Evolutionary conservation across 92 coral and sea anemone species (phyloP), one percentile per base, ranked within the genome.

Genomic region (Montipora capitata): DNA sequence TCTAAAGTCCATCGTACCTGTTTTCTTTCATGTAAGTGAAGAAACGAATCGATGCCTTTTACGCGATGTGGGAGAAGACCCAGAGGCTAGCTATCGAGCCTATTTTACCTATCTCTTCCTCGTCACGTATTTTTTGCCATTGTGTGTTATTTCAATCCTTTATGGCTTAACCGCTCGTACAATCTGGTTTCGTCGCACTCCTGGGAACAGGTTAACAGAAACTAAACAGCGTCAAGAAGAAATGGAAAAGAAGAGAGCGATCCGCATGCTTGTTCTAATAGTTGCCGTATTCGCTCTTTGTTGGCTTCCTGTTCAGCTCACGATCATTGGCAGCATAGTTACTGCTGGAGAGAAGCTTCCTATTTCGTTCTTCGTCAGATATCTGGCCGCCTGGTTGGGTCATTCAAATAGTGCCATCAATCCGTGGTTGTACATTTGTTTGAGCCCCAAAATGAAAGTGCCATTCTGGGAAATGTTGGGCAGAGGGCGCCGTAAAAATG

Each of bases 361-460:
- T 5, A 1, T 8, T 3, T 74, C 73, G 3, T 0, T 0, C 14
- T 10, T 17, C 12, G 84, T 9, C n/a, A 15, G 0, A 16, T 9
- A 13, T 27, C 27, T 48, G 70, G 35, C 73, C 40, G 14, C 7
- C 12, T 79, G 74, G 84, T 48, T 79, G 27, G 75, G 48, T 27
- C 45, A 64, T 20, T 62, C 74, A 14, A 79, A 79, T 72, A 79
- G 84, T 18, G 84, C 84, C 49, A 79, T 79, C 40, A 79, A 79
- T 40, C 76, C 85, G 2, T 80, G 85, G 85, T 7, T 80, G 85
- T 80, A 27, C 17, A 80, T 80, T 7, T 17, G 27, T 45, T 7
- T 80, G n/a, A 80, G 58, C n/a, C 27, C 63, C 38, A 80, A 52
- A 20, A 67, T 80, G 39, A 63, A 16, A 11, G 8, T 4, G 40